Conservation (phyloP, 2,888 invertebrate genomes). For the Argyresthia albistria region DNA sequence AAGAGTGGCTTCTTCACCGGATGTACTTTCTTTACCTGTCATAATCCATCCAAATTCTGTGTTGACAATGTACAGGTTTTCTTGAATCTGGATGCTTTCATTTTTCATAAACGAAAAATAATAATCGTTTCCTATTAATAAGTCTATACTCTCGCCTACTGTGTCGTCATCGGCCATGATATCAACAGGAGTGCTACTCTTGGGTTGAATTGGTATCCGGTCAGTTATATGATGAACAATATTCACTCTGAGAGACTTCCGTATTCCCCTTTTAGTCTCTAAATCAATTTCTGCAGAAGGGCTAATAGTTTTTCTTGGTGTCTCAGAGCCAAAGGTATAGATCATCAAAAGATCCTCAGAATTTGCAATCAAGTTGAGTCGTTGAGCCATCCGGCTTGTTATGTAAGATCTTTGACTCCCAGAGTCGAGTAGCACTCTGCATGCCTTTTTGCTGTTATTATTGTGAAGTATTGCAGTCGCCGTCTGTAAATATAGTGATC, state of each 20-base stretch:
- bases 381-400: background rate
- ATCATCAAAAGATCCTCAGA: background rate
- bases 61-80: background rate
- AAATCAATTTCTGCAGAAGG: background rate
- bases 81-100: background rate
- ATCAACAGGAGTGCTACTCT: background rate
- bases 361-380: background rate
- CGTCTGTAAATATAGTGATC: background rate
- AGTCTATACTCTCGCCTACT: background rate
- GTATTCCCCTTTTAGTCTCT: background rate
- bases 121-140: slow-evolving; percentile 8
- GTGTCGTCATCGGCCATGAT: slow-evolving; percentile 5
- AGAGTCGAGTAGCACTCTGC: slow-evolving; percentile 1
- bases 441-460: background rate
- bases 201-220: background rate
- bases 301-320: background rate
- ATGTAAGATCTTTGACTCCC: slow-evolving; percentile 8
- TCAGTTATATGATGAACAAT: slow-evolving; percentile 1
- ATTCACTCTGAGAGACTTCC: background rate
- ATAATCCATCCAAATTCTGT: background rate
- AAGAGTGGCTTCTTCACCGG: background rate
- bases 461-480: too few relatives aligned
- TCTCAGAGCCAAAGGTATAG: background rate
- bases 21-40: background rate
- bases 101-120: slow-evolving; percentile 4